Percentiles rank a stretch among this genome's conserved stretches.
Evolutionary conservation across 1,140 invertebrate species (phyloP).

Genomic region (Cryptotermes secundus): DNA sequence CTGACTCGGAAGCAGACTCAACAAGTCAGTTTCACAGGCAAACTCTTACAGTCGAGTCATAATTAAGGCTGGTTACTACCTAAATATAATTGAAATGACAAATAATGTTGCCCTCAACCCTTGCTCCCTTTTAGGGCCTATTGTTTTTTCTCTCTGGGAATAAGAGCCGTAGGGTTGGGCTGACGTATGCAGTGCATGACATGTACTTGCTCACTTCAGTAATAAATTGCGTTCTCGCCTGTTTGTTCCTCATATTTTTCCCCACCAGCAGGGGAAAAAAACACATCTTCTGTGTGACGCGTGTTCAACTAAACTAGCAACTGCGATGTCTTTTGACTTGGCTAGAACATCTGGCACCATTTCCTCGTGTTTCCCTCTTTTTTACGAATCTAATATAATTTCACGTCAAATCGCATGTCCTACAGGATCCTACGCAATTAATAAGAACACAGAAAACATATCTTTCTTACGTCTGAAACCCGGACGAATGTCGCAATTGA

Average conservation of each 20-base stretch:
- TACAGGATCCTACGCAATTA: neutral
- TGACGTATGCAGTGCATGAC: neutral
- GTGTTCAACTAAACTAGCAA: constrained; percentile 7
- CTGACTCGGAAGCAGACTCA: neutral
- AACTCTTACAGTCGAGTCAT: neutral
- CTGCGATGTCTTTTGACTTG: constrained; percentile 4
- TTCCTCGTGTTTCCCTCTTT: neutral
- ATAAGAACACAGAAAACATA: neutral
- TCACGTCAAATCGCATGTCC: neutral
- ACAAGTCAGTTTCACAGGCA: neutral
- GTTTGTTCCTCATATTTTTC: constrained; percentile 15
- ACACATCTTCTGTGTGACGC: neutral
- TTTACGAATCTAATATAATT: constrained; percentile 7
- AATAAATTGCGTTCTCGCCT: constrained; percentile 19
- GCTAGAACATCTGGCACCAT: neutral
- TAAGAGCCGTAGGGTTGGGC: neutral
- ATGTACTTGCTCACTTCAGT: constrained; percentile 1
- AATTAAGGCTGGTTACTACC: neutral
- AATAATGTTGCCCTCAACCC: neutral
- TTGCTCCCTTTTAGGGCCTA: neutral
- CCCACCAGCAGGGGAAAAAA: neutral
- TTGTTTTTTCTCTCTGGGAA: neutral
- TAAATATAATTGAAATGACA: neutral
- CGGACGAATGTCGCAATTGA: no score
- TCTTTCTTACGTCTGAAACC: neutral